These are phyloP conservation scores for Drosophila kanekoi DNA, from an alignment of 2,888 invertebrate genomes.

Conservation along the genomic window DNA sequence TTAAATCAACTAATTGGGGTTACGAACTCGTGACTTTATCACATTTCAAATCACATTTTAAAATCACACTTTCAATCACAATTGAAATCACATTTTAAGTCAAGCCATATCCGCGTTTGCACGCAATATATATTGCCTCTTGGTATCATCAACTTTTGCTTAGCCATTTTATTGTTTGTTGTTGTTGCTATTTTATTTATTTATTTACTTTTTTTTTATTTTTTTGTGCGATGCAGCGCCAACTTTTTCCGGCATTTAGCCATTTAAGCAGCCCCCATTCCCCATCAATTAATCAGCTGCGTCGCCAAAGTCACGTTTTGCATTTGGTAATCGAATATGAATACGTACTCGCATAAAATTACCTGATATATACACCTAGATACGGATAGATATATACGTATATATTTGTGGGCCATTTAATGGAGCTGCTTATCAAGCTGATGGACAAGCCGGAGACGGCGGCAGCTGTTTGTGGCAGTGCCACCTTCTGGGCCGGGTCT, in stretches of 20 bases:
- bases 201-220: not conserved
- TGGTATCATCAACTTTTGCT: conserved; percentile 8
- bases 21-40: not conserved
- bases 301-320: conserved; percentile 72
- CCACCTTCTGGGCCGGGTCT: conserved; percentile 18
- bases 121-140: conserved; percentile 18
- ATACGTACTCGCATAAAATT: conserved; percentile 24
- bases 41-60: no score
- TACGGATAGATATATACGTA: not conserved
- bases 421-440: conserved; percentile 75
- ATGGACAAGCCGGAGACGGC: conserved; percentile 56
- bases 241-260: conserved; percentile 49
- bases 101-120: conserved; percentile 24
- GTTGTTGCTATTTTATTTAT: not conserved
- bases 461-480: conserved; percentile 25
- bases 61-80: no score
- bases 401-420: conserved; percentile 53
- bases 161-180: conserved; percentile 10
- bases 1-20: no score
- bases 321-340: conserved; percentile 61
- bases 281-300: conserved; percentile 66
- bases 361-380: conserved; percentile 14
- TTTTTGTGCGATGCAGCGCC: conserved; percentile 1
- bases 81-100: conserved; percentile 5
- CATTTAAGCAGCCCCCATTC: not conserved